Percentiles rank a stretch among this genome's conserved stretches.
phyloP scores from a whole-genome alignment of 2,888 invertebrate genomes.

The Crossocerus cetratus region DNA sequence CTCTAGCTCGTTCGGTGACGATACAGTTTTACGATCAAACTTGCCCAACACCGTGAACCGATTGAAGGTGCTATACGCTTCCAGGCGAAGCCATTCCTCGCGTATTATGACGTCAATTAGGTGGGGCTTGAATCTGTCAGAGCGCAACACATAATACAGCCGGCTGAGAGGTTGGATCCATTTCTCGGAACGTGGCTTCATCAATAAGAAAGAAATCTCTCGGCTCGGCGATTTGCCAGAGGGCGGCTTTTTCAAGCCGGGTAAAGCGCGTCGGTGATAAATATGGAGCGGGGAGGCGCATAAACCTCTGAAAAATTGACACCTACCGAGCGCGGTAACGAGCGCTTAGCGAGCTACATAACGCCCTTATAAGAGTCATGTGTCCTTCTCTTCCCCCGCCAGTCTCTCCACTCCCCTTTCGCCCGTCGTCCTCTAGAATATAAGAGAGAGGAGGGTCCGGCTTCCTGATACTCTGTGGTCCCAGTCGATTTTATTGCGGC shows the following conservation, averaged over 20 bases:
- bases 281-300: conserved; percentile 38
- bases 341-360: conserved; percentile 39
- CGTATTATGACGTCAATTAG: conserved; percentile 59
- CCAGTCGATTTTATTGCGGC: conserved; percentile 42
- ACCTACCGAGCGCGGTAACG: conserved; percentile 46
- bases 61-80: too few species aligned
- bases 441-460: neutral
- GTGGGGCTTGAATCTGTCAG: conserved; percentile 8
- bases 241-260: conserved; percentile 36
- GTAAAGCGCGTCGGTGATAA: conserved; percentile 51
- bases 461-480: conserved; percentile 9
- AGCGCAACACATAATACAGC: too few species aligned
- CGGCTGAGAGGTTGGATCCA: conserved; percentile 29
- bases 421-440: neutral
- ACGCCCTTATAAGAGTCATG: conserved; percentile 29
- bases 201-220: conserved; percentile 58
- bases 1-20: too few species aligned
- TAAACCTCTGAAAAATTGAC: conserved; percentile 60
- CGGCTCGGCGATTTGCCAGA: conserved; percentile 59
- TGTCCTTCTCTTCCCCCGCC: neutral
- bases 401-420: neutral
- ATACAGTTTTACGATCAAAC: too few species aligned
- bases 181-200: conserved; percentile 51
- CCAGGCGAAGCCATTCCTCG: neutral
- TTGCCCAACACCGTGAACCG: too few species aligned